Conservation (phyloP, 2,797 vertebrate species). For the Cryptoblepharus egeriae region DNA sequence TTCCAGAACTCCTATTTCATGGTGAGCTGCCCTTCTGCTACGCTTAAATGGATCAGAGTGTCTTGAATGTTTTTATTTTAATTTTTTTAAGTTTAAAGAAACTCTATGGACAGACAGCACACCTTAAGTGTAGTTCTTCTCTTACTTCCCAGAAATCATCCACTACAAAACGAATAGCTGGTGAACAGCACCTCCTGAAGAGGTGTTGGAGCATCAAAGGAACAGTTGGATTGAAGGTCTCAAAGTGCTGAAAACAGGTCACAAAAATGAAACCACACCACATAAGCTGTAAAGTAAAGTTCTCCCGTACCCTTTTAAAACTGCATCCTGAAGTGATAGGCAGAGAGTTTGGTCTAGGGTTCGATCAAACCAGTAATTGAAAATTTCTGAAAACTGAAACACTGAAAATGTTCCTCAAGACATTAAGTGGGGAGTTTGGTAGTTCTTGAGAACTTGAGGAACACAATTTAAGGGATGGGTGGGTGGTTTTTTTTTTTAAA, state of each 20-base stretch:
- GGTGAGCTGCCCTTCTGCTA: neutral
- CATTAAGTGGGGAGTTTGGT: no score
- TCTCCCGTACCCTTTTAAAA: neutral
- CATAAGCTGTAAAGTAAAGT: neutral
- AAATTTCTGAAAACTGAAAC: no score
- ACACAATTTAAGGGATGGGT: no score
- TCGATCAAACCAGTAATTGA: no score
- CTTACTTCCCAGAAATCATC: neutral
- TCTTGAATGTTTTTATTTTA: constrained; percentile 12
- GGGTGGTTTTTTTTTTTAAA: no score
- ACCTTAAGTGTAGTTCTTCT: neutral
- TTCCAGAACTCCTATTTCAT: constrained; percentile 10
- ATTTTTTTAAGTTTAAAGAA: neutral
- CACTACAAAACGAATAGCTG: neutral
- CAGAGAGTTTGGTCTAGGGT: no score
- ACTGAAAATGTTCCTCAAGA: no score
- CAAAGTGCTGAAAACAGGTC: no score
- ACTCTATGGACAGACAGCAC: rapidly evolving
- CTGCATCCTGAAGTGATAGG: neutral
- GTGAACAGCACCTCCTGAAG: neutral
- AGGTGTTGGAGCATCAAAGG: neutral
- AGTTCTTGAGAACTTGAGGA: no score
- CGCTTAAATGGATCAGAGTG: neutral
- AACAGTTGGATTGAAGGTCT: neutral
- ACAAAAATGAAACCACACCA: neutral